Evolutionary conservation across 2,888 invertebrate genomes (phyloP).

Genomic region (Nebria brevicollis): DNA sequence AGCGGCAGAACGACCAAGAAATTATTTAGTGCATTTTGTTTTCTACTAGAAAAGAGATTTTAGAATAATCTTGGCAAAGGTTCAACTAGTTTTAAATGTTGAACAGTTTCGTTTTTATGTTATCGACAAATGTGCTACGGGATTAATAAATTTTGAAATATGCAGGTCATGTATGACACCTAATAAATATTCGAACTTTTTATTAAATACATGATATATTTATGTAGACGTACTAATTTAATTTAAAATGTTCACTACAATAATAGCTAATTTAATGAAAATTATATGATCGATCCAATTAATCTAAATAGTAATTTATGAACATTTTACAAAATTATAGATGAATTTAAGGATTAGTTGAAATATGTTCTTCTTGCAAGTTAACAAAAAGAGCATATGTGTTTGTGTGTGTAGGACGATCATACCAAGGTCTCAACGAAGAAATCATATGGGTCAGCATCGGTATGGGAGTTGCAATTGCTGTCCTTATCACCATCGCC

Average conservation of each 20-base stretch:
- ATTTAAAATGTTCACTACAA: no score
- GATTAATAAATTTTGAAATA: background rate
- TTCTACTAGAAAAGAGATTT: constrained; percentile 3
- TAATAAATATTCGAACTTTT: background rate
- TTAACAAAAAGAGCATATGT: background rate
- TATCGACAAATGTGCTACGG: background rate
- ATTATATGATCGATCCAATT: no score
- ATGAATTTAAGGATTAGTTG: background rate
- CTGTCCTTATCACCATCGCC: constrained; percentile 82
- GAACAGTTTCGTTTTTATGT: background rate
- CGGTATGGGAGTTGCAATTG: constrained; percentile 86
- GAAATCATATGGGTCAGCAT: constrained; percentile 91
- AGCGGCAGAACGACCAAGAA: background rate
- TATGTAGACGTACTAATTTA: background rate
- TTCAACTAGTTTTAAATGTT: background rate
- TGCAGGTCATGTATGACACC: background rate
- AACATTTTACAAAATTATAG: no score
- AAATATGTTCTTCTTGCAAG: background rate
- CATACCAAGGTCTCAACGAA: constrained; percentile 85
- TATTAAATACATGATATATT: background rate
- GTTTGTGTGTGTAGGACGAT: constrained; percentile 71
- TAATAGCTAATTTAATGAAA: no score
- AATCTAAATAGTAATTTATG: no score
- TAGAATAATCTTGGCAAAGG: background rate
- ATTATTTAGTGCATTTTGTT: background rate